phyloP scores from a whole-genome alignment of 2,797 vertebrate species.

The Clamator glandarius region DNA sequence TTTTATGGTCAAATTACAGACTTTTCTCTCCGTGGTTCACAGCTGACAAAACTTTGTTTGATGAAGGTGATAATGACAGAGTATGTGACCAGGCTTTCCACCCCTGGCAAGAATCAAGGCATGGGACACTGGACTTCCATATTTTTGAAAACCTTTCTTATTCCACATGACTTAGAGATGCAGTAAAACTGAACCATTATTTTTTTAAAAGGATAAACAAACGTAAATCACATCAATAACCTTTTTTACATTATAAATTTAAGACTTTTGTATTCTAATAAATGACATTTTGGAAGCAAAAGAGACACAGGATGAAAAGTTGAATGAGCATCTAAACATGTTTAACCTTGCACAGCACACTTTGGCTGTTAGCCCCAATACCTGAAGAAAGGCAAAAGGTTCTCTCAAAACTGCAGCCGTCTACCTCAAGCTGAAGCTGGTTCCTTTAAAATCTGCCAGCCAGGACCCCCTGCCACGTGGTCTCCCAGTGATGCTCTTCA shows the following conservation, averaged over 20 bases:
- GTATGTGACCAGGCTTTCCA: not conserved
- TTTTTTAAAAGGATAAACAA: not conserved
- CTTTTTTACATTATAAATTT: not conserved
- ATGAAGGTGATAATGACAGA: not conserved
- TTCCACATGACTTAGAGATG: not conserved
- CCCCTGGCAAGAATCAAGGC: not conserved
- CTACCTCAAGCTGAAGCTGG: not conserved
- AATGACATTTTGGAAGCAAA: not conserved
- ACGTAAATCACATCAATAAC: not conserved
- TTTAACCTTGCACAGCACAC: not conserved
- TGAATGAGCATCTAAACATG: not conserved
- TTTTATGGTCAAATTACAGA: not conserved
- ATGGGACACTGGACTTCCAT: accelerated
- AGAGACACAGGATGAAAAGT: not conserved
- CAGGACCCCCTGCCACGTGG: accelerated
- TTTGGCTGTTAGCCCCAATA: not conserved
- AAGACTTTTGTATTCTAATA: not conserved
- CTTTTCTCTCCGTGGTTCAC: not conserved
- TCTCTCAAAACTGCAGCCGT: not conserved
- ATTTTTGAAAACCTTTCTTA: not conserved
- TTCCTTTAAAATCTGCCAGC: not conserved
- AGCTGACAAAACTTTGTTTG: not conserved
- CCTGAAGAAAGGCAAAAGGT: not conserved
- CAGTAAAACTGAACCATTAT: not conserved
- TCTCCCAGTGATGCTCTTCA: not conserved